A percentile compares a stretch with the other conserved stretches of the same genome.
These are phyloP conservation scores for Lophotis ruficrista DNA, from an alignment of 2,113 vertebrate species.

Conservation along the genomic window DNA sequence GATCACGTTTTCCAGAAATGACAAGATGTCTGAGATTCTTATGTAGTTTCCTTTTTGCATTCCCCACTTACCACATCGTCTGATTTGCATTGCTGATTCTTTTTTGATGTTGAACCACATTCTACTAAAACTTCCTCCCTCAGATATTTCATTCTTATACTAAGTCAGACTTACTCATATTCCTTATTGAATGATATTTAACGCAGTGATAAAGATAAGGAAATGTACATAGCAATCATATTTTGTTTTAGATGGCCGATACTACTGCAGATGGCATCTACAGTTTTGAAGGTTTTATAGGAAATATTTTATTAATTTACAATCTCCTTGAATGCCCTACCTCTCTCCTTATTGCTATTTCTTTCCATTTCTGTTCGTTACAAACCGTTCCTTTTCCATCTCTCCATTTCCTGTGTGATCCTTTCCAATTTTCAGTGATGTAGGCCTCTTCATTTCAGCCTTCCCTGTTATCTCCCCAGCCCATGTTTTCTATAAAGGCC, in stretches of 20 bases:
- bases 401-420: not conserved
- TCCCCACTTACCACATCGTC: not conserved
- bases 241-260: not conserved
- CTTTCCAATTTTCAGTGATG: not conserved
- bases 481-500: not conserved
- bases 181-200: conserved; percentile 18
- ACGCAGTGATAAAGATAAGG: not conserved
- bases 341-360: not conserved
- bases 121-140: conserved; percentile 57
- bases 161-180: conserved; percentile 17
- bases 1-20: conserved; percentile 24
- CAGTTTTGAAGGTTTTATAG: not conserved
- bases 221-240: not conserved
- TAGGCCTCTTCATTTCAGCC: not conserved
- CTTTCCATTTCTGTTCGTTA: not conserved
- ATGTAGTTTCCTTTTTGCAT: conserved; percentile 6
- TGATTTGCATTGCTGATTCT: conserved; percentile 65
- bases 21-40: conserved; percentile 38
- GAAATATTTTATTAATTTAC: not conserved
- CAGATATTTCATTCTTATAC: conserved; percentile 16
- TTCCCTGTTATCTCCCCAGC: not conserved
- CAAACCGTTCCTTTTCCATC: not conserved
- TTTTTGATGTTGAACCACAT: conserved; percentile 53
- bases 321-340: not conserved
- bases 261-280: not conserved